Evolutionary conservation across 2,888 invertebrate genomes (phyloP), one percentile per base, ranked within the genome.

Genomic region (Synanthedon formicaeformis): DNA sequence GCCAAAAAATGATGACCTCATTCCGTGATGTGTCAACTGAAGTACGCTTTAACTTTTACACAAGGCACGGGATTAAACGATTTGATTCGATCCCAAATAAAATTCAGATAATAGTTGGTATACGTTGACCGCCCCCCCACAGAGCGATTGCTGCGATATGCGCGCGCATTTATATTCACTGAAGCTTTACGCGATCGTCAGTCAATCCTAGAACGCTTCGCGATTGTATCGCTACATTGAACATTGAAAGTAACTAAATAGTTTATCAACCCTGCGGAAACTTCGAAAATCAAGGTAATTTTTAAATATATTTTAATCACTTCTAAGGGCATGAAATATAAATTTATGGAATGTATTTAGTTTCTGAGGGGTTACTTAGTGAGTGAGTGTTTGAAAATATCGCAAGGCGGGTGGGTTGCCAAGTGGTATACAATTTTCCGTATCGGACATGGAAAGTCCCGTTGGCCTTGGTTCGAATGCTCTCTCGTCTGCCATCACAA

Each of bases 131-230:
- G n/a, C 75, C 81, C 80, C 81, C 70, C 77, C 80, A 76, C 75
- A 16, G 61, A 81, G 81, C 81, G 79, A 50, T 73, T 81, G 81
- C 76, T 75, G 59, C 58, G 72, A 69, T 72, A 69, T 75, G 75
- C 81, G 85, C 85, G 85, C 81, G 81, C 85, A 82, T 82, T 84
- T 85, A 85, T 71, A 86, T 79, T 71, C 76, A 69, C 71, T 70
- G 63, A 60, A 78, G 62, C 74, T 67, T 62, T 68, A 71, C 61
- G 63, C 69, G 68, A 71, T 62, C 68, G 71, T 67, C 83, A 86
- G 85, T 86, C 82, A 78, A 81, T 83, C 73, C 71, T 67, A 65
- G 63, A 71, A 70, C 63, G 69, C 64, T 73, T 60, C 63, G 65
- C 66, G 76, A 70, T 71, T 73, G 74, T 70, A 67, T 60, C 57